phyloP scores from a whole-genome alignment of 2,797 vertebrate genomes.

The Coreius guichenoti region DNA sequence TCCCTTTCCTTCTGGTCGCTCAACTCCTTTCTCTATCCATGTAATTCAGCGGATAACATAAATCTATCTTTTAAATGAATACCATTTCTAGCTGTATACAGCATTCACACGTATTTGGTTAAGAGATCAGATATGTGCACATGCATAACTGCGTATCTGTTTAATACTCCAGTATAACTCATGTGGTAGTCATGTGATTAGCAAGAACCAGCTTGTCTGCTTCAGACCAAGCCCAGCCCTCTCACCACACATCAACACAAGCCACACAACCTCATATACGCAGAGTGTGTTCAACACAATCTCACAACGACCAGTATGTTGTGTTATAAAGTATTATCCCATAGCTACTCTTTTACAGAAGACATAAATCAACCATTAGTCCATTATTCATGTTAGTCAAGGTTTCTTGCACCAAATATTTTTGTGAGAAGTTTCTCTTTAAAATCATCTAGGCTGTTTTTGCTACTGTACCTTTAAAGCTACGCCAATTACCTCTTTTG shows the following conservation, averaged over 20 bases:
- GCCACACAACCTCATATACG: not conserved
- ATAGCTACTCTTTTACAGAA: not conserved
- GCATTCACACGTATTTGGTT: not conserved
- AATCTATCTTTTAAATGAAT: not conserved
- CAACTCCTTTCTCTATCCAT: constrained; percentile 29
- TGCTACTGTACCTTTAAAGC: no score
- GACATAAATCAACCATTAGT: not conserved
- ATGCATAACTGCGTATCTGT: not conserved
- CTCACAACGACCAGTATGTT: not conserved
- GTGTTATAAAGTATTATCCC: not conserved
- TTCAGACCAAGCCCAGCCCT: constrained; percentile 45
- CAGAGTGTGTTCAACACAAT: not conserved
- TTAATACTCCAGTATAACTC: constrained; percentile 36
- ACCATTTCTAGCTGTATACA: not conserved
- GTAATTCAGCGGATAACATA: not conserved
- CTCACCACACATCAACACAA: not conserved
- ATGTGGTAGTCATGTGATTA: constrained; percentile 57
- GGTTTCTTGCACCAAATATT: not conserved
- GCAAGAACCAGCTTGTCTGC: constrained; percentile 64
- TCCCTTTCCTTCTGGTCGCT: constrained; percentile 30
- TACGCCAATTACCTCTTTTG: no score
- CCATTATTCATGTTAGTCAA: not conserved
- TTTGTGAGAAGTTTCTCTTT: not conserved
- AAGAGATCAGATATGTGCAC: constrained; percentile 7
- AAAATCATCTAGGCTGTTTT: not conserved